Conservation (phyloP, 2,888 invertebrate genomes). For the Ypsolopha sequella region DNA sequence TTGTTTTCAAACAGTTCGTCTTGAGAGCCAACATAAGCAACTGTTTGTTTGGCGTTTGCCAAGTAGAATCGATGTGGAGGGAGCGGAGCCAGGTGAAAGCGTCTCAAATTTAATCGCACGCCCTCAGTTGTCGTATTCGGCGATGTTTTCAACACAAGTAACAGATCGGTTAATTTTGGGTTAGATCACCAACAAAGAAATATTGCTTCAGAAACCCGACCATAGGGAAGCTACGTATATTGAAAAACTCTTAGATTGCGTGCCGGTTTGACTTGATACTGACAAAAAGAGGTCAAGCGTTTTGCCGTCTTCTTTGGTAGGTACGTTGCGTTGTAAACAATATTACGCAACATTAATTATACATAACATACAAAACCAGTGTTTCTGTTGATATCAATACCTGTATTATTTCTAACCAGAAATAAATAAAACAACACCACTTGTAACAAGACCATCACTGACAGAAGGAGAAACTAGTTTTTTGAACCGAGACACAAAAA, state of each 20-base stretch:
- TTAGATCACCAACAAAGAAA: not conserved
- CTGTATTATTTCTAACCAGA: not conserved
- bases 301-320: not conserved
- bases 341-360: constrained; percentile 24
- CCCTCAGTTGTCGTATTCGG: constrained; percentile 35
- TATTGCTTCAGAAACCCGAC: not conserved
- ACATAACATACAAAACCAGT: not conserved
- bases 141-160: constrained; percentile 24
- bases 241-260: not conserved
- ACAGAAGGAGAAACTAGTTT: not conserved
- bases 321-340: constrained; percentile 10
- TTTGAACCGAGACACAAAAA: not conserved
- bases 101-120: constrained; percentile 50
- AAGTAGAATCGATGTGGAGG: constrained; percentile 7
- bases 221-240: not conserved
- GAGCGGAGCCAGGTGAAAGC: constrained; percentile 44
- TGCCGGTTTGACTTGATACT: not conserved
- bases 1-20: not conserved
- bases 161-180: not conserved
- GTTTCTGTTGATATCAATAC: not conserved
- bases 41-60: too few species aligned
- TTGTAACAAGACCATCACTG: not conserved
- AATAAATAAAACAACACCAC: not conserved
- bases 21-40: not conserved
- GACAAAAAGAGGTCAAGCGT: constrained; percentile 2